Base-by-base conservation (phyloP, 2,113 vertebrate species). In the Aplodontia rufa region DNA sequence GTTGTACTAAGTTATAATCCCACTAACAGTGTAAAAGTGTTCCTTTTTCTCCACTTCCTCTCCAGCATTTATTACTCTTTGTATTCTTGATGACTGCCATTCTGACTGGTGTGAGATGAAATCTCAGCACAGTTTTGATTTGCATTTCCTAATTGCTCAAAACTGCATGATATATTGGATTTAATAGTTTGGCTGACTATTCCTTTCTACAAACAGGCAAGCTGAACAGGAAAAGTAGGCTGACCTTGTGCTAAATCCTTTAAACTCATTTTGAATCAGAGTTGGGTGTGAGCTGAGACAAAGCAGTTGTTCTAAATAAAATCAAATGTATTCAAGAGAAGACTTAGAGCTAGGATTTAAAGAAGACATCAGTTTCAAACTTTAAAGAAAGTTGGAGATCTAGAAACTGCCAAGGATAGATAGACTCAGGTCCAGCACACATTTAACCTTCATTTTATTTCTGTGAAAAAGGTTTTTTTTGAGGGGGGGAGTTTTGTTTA, bases 201-300 rank as follows among this genome's bases (percentile, higher is more conserved):
- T 95, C 20, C 19, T 90, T 94, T 55, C 72, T 45, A 32, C 19
- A 84, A 78, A 75, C 26, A 90, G 53, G 28, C 16, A 78, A 71
- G 32, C 55, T 68, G 37, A 40, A 8, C 55, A 79, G 58, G 64
- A 87, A 45, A 78, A 81, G 42, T 53, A 47, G 35, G 42, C 47
- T 76, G 91, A 72, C 8, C 16, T 81, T 85, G 6, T 84, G n/a
- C 78, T 66, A 87, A 83, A 88, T 87, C 13, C 80, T 84, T 58
- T 81, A 64, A 58, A 74, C 74, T 72, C 35, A 20, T 94, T 94
- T 94, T 74, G 32, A 51, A 68, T 97, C 58, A 95, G 26, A 78
- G 45, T 6, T 78, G 62, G 37, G 5, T 90, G 32, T 84, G 51
- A 92, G 45, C 12, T 71, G 53, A 90, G 40, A 51, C 19, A 66